A percentile compares a stretch with the other conserved stretches of the same genome.
phyloP scores from a whole-genome alignment of 2,113 vertebrate species.

The Talpa occidentalis region DNA sequence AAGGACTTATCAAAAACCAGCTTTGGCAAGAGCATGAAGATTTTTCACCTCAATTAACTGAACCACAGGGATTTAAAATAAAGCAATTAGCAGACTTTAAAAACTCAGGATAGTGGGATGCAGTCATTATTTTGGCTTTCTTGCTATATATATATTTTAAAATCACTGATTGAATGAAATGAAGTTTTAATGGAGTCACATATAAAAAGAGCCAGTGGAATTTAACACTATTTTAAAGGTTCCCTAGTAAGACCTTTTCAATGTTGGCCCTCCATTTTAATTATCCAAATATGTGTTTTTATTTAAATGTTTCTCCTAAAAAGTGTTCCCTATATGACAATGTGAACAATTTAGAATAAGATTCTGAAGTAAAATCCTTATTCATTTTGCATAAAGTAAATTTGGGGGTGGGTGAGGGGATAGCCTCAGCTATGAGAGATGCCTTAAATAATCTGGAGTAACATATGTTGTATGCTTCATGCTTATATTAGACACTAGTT shows the following conservation, averaged over 20 bases:
- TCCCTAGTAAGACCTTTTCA: not conserved
- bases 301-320: not conserved
- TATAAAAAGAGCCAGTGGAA: not conserved
- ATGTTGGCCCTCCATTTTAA: not conserved
- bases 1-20: constrained; percentile 46
- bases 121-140: constrained; percentile 40
- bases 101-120: not conserved
- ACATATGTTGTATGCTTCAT: not conserved
- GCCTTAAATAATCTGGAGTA: not conserved
- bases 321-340: not conserved
- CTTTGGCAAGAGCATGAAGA: constrained; percentile 31
- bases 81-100: constrained; percentile 63
- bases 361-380: not conserved
- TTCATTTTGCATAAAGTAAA: not conserved
- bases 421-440: not conserved
- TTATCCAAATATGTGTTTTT: not conserved
- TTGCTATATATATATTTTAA: not conserved
- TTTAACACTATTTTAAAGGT: not conserved
- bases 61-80: constrained; percentile 62
- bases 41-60: constrained; percentile 66
- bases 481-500: not conserved
- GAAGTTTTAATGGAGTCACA: not conserved
- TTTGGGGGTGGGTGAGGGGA: not conserved
- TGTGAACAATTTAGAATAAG: not conserved
- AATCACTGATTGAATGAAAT: not conserved